Evolutionary conservation across 2,797 vertebrate genomes (phyloP), one percentile per base, ranked within the genome.

Genomic region (Cirrhinus mrigala): DNA sequence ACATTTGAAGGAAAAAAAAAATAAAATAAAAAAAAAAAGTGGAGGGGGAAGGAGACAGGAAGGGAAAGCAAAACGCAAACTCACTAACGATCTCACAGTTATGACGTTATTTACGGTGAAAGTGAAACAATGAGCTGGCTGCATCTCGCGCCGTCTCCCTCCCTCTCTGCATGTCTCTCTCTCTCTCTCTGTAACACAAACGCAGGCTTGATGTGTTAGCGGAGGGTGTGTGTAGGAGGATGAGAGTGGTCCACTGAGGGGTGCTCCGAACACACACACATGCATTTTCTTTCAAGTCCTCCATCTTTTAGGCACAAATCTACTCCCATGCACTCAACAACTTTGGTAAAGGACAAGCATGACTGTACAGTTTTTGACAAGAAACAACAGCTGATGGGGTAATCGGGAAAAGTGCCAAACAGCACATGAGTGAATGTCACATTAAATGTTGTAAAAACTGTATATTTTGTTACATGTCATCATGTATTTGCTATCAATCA

Each of bases 1-100:
- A 89, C 88, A 88, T 83, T 50, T 82, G 80, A 78, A 89, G 79
- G 85, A 76, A 75, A 77, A 73, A 82, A 52, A 29, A 73, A 46
- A 0, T 22, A 14, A 33, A 16, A 29, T 37, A 56, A 10, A 54
- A 48, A 58, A 68, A 84, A 85, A 71, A 78, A 79, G 82, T 70
- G 11, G 20, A 78, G 16, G 44, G 44, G n/a, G 58, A 52, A 20
- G 50, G 6, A 83, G 20, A 52, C 50, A 40, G 29, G n/a, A 78
- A 74, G 7, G 48, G 14, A 20, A 54, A 24, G 20, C 70, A 54
- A 73, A 74, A 50, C 6, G 8, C 74, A 56, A 78, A 82, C 81
- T 64, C 50, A 64, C 56, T 74, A 78, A 71, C 20, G 77, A 50
- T 71, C 37, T 84, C 16, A 22, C 37, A 56, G 79, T 78, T 66